These are phyloP conservation scores for Drosophila eohydei DNA, from an alignment of 2,888 invertebrate genomes.

Conservation along the genomic window DNA sequence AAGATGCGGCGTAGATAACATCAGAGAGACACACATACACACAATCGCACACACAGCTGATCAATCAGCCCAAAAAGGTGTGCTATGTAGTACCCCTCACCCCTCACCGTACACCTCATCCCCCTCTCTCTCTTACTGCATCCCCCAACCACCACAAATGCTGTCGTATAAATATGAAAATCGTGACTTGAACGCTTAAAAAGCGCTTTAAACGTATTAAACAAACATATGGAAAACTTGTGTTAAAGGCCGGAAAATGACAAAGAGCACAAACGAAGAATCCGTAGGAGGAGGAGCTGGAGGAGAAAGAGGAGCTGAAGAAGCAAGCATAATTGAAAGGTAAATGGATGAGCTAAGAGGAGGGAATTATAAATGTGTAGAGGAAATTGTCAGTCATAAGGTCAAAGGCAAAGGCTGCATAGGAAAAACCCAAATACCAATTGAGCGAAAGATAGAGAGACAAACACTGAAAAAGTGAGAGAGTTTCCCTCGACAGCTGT, in stretches of 20 bases:
- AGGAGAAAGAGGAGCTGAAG: background rate
- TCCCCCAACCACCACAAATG: conserved; percentile 15
- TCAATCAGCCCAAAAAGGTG: conserved; percentile 73
- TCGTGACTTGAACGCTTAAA: conserved; percentile 82
- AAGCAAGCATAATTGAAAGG: conserved; percentile 74
- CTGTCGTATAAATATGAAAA: conserved; percentile 76
- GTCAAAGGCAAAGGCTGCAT: conserved; percentile 60
- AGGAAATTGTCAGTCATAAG: conserved; percentile 80
- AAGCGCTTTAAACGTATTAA: conserved; percentile 80
- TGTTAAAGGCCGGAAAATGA: conserved; percentile 59
- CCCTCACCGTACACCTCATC: background rate
- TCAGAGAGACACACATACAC: conserved; percentile 37
- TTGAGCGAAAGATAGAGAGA: conserved; percentile 10
- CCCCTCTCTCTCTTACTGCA: background rate
- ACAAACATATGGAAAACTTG: conserved; percentile 78
- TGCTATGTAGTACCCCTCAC: conserved; percentile 27
- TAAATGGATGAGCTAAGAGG: conserved; percentile 29
- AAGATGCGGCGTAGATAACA: conserved; percentile 67
- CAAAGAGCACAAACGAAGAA: conserved; percentile 48
- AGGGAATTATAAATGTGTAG: conserved; percentile 61
- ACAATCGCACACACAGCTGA: conserved; percentile 54
- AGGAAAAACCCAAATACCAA: conserved; percentile 36
- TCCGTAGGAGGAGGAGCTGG: background rate
- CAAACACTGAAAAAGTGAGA: background rate
- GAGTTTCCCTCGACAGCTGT: conserved; percentile 67